A percentile compares a stretch with the other conserved stretches of the same genome.
Evolutionary conservation across 2,113 vertebrate genomes (phyloP).

Genomic region (Ctenomys sociabilis): DNA sequence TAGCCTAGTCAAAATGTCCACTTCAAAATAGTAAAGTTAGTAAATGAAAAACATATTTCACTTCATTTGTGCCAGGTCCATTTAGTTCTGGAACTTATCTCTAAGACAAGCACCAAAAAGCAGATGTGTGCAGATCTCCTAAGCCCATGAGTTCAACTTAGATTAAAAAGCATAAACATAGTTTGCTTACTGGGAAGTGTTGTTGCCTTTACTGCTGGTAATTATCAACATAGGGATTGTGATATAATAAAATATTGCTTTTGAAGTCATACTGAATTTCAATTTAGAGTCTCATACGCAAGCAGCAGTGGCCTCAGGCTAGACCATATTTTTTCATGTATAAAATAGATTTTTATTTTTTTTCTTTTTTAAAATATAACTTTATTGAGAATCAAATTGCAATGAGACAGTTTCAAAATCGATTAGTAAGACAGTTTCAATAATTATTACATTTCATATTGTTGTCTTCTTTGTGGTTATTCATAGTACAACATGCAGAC

Average conservation of each 20-base stretch:
- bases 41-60: background rate
- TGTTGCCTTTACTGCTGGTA: background rate
- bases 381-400: no score
- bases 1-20: background rate
- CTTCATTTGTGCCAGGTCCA: background rate
- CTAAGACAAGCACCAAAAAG: background rate
- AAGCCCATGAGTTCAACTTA: background rate
- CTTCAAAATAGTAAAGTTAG: background rate
- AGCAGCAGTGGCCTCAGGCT: background rate
- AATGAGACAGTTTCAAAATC: no score
- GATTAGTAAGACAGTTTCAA: no score
- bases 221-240: background rate
- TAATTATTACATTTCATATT: no score
- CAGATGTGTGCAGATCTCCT: background rate
- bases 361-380: no score
- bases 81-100: background rate
- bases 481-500: no score
- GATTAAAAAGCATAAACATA: background rate
- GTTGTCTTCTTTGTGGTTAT: no score
- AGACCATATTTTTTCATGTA: background rate
- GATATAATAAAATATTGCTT: background rate
- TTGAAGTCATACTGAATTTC: background rate
- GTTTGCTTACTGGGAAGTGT: background rate
- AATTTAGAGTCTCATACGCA: background rate
- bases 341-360: background rate